Evolutionary conservation across 2,113 vertebrate species (phyloP).

Genomic region (Cheilinus undulatus): DNA sequence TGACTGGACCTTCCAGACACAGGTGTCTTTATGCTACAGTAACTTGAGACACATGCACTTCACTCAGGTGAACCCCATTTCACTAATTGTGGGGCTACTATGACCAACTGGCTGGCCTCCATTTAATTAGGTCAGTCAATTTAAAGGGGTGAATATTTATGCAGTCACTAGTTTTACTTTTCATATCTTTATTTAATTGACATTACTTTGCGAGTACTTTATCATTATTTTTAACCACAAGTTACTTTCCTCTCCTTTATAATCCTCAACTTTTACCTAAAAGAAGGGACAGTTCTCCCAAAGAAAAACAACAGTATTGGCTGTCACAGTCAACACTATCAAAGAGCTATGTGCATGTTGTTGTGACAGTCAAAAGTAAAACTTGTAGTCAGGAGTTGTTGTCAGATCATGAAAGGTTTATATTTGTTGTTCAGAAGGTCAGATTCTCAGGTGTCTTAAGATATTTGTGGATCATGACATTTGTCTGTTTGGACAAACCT

Average conservation of each 20-base stretch:
- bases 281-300: neutral
- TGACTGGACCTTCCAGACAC: too few relatives aligned
- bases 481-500: neutral
- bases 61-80: too few relatives aligned
- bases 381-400: neutral
- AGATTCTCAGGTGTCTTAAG: neutral
- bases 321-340: neutral
- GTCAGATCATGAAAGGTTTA: neutral
- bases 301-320: neutral
- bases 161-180: too few relatives aligned
- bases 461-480: neutral
- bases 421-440: neutral
- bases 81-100: too few relatives aligned
- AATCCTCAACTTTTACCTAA: neutral
- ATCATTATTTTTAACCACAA: too few relatives aligned
- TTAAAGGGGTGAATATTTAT: too few relatives aligned
- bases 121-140: too few relatives aligned
- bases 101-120: too few relatives aligned
- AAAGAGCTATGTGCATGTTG: neutral
- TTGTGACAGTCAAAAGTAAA: neutral
- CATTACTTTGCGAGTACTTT: too few relatives aligned
- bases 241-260: neutral
- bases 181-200: too few relatives aligned
- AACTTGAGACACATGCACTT: too few relatives aligned
- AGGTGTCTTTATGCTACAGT: too few relatives aligned